Base-by-base conservation (phyloP, 2,113 vertebrate species). In the Cacatua alba region DNA sequence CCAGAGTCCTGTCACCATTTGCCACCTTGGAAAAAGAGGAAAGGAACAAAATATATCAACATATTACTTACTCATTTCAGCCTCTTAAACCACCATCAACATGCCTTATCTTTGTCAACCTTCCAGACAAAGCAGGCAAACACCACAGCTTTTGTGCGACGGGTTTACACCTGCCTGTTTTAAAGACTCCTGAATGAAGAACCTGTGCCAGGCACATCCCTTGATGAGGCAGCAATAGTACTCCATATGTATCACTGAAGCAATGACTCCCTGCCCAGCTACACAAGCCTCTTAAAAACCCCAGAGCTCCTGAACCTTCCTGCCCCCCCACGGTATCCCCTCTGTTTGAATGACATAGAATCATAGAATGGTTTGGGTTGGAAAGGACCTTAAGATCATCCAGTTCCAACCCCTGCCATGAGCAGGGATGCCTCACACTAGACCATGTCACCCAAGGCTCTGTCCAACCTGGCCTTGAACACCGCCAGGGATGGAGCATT, bases 271-370 rank as follows among this genome's bases (percentile, higher is more conserved):
- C 53, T 80, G 52, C 29, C 37, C 63, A 65, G 35, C 14, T 64
- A 35, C 1, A 2, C 7, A 68, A 64, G 39, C 10, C 10, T 44
- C 65, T 48, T 39, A 39, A 69, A 95, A 86, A 15, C 1, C 23
- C 19, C 33, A 52, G 26, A 67, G 16, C 12, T 57, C 33, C 52
- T 33, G 31, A 85, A 92, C 39, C 16, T 59, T 74, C 81, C 60
- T 68, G 44, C 10, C 25, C 31, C 11, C 23, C 21, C 8, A 14
- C 0, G 0, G 9, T 60, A n/a, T 25, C 41, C 35, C 35, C 57
- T 53, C 43, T 44, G 14, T 46, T 75, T 82, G 37, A 37, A 37
- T 37, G 37, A 53, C 14, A n/a, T 9, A n/a, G 33, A 59, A n/a
- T 57, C 31, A 57, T 7, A 59, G 33, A n/a, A 14, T 10, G 4